Percentiles rank a stretch among this genome's conserved stretches.
Evolutionary conservation across 2,113 vertebrate species (phyloP).

Genomic region (Isurus oxyrinchus): DNA sequence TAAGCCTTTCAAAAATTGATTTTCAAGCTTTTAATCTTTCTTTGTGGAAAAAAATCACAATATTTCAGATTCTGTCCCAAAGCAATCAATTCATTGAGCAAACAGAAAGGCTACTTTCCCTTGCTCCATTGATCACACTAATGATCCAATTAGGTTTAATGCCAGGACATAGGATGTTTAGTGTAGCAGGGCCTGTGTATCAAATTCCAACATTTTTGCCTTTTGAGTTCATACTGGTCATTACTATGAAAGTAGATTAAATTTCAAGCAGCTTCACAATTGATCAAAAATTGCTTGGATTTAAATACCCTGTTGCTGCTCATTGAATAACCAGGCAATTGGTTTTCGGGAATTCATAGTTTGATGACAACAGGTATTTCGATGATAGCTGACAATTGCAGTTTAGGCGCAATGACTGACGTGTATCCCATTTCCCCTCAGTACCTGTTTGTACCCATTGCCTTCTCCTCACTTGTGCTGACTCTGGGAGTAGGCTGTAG

Average conservation of each 20-base stretch:
- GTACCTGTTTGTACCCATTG: not conserved
- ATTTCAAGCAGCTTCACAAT: conserved; percentile 15
- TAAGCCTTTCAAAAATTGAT: not conserved
- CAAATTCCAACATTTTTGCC: conserved; percentile 15
- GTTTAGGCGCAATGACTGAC: not conserved
- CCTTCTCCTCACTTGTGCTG: not conserved
- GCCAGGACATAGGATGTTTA: not conserved
- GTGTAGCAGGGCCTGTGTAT: not conserved
- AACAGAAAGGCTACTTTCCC: conserved; percentile 10
- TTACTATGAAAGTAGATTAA: conserved; percentile 1
- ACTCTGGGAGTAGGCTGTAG: not conserved
- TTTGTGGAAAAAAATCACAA: not conserved
- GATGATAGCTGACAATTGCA: not conserved
- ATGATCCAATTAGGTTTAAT: conserved; percentile 18
- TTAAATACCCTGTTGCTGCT: not conserved
- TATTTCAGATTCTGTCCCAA: not conserved
- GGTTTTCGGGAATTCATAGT: not conserved
- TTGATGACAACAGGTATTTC: not conserved
- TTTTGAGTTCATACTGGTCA: not conserved
- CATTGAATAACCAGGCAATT: not conserved
- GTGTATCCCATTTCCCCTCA: too few species aligned
- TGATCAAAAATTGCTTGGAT: not conserved
- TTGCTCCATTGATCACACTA: conserved; percentile 26
- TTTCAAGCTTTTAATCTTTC: too few species aligned
- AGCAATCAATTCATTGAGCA: not conserved